Base-by-base conservation (phyloP, 1,140 invertebrate species). In the Achatina immaculata region DNA sequence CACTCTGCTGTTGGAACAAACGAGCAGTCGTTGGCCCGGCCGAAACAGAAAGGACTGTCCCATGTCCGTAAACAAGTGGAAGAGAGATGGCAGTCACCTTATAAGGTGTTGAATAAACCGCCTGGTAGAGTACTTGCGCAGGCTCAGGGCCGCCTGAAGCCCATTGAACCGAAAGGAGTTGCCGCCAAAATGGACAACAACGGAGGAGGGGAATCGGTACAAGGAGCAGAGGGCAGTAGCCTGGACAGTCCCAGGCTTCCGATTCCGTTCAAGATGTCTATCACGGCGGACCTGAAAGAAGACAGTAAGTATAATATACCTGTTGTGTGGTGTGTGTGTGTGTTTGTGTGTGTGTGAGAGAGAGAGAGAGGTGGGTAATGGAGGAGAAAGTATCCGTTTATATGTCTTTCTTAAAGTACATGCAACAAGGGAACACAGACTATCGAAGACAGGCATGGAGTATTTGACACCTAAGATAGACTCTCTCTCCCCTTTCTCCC, bases 231-330 rank as follows among this genome's bases (percentile, higher is more conserved):
- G 1, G 75, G 24, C 4, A 28, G 7, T 16, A 34, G 51, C 24
- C 16, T 48, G 1, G 36, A 48, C 45, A 79, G 66, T 65, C 65
- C 65, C 1, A 21, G 45, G 36, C 38, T 65, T 3, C 51, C 65
- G 36, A 16, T 19, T 24, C 77, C 77, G 2, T 45, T 79, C n/a
- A 79, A 79, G 36, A 69, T 48, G 66, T 24, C 77, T 6, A 79
- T 79, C 62, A 79, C 77, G 6, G 77, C 65, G 38, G 77, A 79
- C 21, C 45, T 79, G n/a, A 79, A 71, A n/a, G 65, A 79, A 4
- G 36, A 51, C 45, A 65, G 77, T 79, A 43, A 71, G 77, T 78
- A 36, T 14, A 66, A 1, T 43, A 55, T 19, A 48, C 14, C 19
- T 21, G 38, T 38, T 9, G 7, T n/a, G n/a, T n/a, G n/a, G n/a